A percentile compares a stretch with the other conserved stretches of the same genome.
phyloP scores from a whole-genome alignment of 1,140 invertebrate genomes.

The Drosophila asahinai region DNA sequence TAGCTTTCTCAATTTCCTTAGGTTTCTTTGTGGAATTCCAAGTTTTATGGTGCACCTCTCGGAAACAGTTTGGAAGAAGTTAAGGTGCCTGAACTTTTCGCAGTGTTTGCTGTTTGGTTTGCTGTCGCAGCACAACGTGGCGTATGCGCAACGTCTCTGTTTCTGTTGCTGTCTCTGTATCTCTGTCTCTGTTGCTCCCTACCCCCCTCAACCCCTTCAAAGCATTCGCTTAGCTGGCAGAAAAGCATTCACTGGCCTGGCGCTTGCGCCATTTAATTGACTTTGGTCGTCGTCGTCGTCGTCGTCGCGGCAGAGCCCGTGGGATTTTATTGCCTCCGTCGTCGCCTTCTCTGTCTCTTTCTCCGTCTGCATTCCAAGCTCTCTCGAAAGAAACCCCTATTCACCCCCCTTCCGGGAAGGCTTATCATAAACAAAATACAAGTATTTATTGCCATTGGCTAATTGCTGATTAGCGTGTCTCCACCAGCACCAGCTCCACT shows the following conservation, averaged over 20 bases:
- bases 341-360: background rate
- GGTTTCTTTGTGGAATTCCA: background rate
- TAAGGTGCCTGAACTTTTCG: constrained; percentile 2
- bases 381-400: constrained; percentile 3
- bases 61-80: background rate
- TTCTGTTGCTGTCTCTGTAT: constrained; percentile 9
- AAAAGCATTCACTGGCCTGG: constrained; percentile 52
- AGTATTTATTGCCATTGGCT: constrained; percentile 72
- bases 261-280: constrained; percentile 71
- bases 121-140: constrained; percentile 75
- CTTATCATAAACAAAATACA: constrained; percentile 59
- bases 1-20: too few species aligned
- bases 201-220: too few species aligned
- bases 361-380: constrained; percentile 38
- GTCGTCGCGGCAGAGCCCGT: constrained; percentile 45
- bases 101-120: constrained; percentile 26
- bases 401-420: background rate
- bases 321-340: constrained; percentile 44
- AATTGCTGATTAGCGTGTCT: constrained; percentile 77
- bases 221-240: constrained; percentile 57
- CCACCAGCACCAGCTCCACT: constrained; percentile 25
- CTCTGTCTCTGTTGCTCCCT: constrained; percentile 1
- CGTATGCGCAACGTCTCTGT: constrained; percentile 71
- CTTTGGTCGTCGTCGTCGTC: constrained; percentile 11
- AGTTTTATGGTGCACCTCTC: constrained; percentile 4